Base-by-base conservation (phyloP, 2,888 invertebrate species). In the Watsonalla binaria region DNA sequence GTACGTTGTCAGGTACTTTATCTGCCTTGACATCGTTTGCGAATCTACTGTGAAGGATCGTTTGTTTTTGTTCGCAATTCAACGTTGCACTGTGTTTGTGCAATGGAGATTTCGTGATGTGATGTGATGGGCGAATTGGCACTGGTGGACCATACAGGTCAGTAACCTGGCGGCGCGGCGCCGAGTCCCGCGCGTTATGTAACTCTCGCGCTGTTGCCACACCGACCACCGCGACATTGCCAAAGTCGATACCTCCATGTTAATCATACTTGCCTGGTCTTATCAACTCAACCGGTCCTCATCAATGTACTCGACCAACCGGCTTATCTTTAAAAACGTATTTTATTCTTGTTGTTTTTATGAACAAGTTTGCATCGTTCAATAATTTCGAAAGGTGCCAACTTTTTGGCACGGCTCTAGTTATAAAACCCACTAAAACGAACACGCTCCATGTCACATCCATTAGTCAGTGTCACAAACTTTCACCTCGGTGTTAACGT, bases 111-210 rank as follows among this genome's bases (percentile, higher is more conserved):
- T 86, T 84, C 79, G 84, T 84, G 83, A 82, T 84, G 80, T 81
- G 82, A 80, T 76, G 86, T 83, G 84, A 84, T 84, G 86, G 77
- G 79, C 83, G 84, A 87, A 88, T 89, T 90, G 90, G 90, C 90
- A 88, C 82, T 76, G 82, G 68, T 84, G 78, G 82, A 79, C 86
- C 83, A 81, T 80, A 71, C 84, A 75, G 90, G 88, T 90, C 90
- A 86, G 63, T 85, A 75, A 86, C 87, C 90, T 74, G 72, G 45
- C 65, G 63, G 52, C 65, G 64, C 58, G 58, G 54, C 72, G 65
- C 70, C 71, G 62, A 74, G 65, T 67, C 69, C 76, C 73, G 60
- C 74, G 46, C 54, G 62, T 87, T 86, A 82, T 84, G 83, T 85
- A 87, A 88, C 68, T 59, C 48, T 62, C 72, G 78, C 82, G 76